Evolutionary conservation across 2,797 vertebrate genomes (phyloP).

Genomic region (Xerus rutilus): DNA sequence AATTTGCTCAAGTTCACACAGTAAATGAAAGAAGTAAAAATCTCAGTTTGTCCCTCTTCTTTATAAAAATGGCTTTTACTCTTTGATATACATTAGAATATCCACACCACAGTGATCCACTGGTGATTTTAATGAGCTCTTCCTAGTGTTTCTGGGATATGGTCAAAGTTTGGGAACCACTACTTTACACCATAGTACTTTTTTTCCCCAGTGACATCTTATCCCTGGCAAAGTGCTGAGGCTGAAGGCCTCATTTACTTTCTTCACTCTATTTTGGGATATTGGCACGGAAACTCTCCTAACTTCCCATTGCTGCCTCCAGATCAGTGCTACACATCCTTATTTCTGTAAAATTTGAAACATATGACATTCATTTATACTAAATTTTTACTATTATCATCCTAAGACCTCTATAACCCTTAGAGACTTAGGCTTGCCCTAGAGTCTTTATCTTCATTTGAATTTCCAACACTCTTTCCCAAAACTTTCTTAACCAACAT

Average conservation of each 20-base stretch:
- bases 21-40: conserved; percentile 10
- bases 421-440: not conserved
- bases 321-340: not conserved
- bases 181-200: not conserved
- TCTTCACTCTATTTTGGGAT: not conserved
- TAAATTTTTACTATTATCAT: not conserved
- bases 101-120: too few species aligned
- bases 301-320: not conserved
- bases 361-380: not conserved
- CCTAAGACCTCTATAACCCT: not conserved
- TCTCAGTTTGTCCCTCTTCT: not conserved
- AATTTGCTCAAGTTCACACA: not conserved
- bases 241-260: not conserved
- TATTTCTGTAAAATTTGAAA: not conserved
- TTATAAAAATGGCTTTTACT: not conserved
- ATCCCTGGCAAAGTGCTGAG: not conserved
- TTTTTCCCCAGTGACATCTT: not conserved
- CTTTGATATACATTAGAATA: not conserved
- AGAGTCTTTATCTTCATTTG: not conserved
- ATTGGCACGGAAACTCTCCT: not conserved
- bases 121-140: not conserved
- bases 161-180: not conserved
- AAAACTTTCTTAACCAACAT: not conserved
- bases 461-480: not conserved
- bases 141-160: not conserved